Evolutionary conservation across 2,888 invertebrate genomes (phyloP).

Genomic region (Hypsopygia costalis): DNA sequence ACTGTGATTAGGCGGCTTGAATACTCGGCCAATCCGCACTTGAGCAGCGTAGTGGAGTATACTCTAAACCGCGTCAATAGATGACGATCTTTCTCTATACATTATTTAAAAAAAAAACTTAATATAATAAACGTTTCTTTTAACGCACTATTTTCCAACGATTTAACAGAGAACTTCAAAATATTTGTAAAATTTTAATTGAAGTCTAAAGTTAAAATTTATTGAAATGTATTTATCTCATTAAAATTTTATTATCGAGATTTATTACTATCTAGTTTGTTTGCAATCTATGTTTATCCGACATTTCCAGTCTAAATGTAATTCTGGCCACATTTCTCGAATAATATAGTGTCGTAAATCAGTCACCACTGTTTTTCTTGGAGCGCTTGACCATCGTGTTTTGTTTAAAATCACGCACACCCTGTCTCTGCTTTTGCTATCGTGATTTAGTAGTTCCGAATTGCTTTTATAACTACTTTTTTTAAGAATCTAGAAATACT

Average conservation of each 20-base stretch:
- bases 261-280: slow-evolving; percentile 25
- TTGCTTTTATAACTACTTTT: slow-evolving; percentile 32
- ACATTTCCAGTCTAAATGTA: slow-evolving; percentile 68
- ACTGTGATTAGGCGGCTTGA: no score
- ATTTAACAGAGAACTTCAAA: no score
- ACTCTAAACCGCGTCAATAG: no score
- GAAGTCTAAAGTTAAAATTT: no score
- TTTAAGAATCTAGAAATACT: slow-evolving; percentile 4
- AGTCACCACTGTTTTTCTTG: slow-evolving; percentile 76
- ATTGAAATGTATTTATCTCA: slow-evolving; percentile 10
- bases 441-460: slow-evolving; percentile 67
- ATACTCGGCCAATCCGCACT: no score
- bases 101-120: no score
- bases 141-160: no score
- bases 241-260: slow-evolving; percentile 6
- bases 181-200: no score
- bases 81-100: no score
- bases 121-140: no score
- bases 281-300: slow-evolving; percentile 61
- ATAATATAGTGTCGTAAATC: slow-evolving; percentile 77
- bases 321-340: slow-evolving; percentile 70
- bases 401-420: slow-evolving; percentile 78
- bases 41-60: no score
- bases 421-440: slow-evolving; percentile 59
- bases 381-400: slow-evolving; percentile 55